Evolutionary conservation across 2,888 invertebrate species (phyloP).

Genomic region (Dasysyrphus tricinctus): DNA sequence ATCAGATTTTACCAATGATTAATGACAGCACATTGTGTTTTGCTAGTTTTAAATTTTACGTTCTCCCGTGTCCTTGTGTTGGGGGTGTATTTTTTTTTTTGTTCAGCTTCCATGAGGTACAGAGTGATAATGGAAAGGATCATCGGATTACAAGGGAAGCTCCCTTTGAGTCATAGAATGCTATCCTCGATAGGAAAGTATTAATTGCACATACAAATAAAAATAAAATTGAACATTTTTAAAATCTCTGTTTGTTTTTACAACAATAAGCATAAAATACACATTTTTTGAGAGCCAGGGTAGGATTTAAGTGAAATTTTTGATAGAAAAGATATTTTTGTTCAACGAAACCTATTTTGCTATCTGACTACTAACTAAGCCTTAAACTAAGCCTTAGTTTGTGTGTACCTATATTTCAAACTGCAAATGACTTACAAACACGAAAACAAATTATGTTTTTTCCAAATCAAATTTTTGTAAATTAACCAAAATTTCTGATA

Average conservation of each 20-base stretch:
- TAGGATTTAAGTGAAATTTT: no score
- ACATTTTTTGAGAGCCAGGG: no score
- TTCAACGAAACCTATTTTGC: no score
- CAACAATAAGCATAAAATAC: no score
- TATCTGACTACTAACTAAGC: no score
- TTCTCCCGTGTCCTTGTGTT: slow-evolving; percentile 21
- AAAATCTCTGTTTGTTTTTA: background rate
- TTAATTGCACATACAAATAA: background rate
- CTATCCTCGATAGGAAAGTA: background rate
- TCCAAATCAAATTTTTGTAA: no score
- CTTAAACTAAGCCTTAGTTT: no score
- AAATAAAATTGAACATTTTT: background rate
- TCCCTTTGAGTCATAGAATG: slow-evolving; percentile 14
- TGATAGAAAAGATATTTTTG: no score
- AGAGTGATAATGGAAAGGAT: slow-evolving; percentile 71
- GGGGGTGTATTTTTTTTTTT: slow-evolving; percentile 31
- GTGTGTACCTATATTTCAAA: no score
- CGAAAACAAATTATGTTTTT: no score
- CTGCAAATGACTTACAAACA: no score
- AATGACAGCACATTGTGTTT: slow-evolving; percentile 69
- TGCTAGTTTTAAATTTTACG: slow-evolving; percentile 67
- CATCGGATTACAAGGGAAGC: slow-evolving; percentile 71
- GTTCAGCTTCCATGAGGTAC: slow-evolving; percentile 46
- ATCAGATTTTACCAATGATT: slow-evolving; percentile 77
- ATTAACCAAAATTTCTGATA: no score